Percentiles rank a stretch among this genome's conserved stretches.
Conservation (phyloP, 2,113 vertebrate genomes). For the Montifringilla adamsi region DNA sequence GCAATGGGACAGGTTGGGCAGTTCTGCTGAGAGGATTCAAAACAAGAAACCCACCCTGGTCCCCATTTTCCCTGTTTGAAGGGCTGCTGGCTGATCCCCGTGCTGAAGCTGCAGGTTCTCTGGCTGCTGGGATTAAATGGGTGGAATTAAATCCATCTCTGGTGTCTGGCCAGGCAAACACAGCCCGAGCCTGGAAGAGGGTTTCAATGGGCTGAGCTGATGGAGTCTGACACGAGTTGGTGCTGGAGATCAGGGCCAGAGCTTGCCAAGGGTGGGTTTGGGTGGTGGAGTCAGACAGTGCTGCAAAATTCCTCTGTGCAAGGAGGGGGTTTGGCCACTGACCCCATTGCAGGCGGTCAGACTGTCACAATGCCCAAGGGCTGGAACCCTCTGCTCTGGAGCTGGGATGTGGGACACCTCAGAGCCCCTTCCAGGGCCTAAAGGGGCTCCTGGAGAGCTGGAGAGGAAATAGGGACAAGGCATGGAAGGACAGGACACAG, state of each 20-base stretch:
- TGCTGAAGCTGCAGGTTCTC: neutral
- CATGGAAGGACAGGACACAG: neutral
- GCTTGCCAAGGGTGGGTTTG: neutral
- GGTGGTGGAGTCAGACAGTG: rapidly evolving
- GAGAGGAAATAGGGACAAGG: neutral
- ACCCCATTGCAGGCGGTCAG: rapidly evolving
- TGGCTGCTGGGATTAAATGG: neutral
- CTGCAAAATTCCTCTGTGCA: neutral
- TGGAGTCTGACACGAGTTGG: neutral
- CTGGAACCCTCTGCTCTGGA: neutral
- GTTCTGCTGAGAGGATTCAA: neutral
- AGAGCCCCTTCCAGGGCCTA: neutral
- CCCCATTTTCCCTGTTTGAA: neutral
- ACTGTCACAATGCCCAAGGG: rapidly evolving
- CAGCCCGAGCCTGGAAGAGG: neutral
- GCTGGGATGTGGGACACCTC: neutral
- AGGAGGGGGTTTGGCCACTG: neutral
- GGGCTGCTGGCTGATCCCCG: neutral
- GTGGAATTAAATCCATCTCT: neutral
- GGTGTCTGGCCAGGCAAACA: neutral
- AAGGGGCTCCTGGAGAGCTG: neutral
- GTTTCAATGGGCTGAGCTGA: neutral
- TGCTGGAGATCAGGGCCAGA: neutral
- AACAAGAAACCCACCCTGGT: neutral
- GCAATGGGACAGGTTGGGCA: neutral